Evolutionary conservation across 1,140 invertebrate species (phyloP).

Genomic region (Rhizoglyphus robini): DNA sequence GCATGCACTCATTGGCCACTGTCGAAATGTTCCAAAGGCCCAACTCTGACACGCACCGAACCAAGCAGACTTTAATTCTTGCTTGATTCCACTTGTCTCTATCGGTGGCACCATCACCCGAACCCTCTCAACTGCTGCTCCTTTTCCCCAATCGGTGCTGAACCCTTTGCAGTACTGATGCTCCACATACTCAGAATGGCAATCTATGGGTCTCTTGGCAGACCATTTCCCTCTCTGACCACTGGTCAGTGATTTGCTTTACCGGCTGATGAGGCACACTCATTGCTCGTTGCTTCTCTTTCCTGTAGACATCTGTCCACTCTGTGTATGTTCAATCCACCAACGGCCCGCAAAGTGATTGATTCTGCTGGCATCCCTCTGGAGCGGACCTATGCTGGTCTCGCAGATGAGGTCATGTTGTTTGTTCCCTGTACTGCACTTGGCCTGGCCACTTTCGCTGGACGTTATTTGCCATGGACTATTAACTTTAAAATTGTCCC

Average conservation of each 20-base stretch:
- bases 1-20: too few relatives aligned
- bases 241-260: neutral
- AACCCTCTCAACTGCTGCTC: too few relatives aligned
- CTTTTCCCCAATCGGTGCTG: too few relatives aligned
- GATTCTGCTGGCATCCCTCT: neutral
- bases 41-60: too few relatives aligned
- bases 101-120: too few relatives aligned
- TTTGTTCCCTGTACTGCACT: neutral
- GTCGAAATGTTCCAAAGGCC: too few relatives aligned
- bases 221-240: too few relatives aligned
- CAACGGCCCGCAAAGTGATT: neutral
- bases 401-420: neutral
- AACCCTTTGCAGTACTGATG: too few relatives aligned
- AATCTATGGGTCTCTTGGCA: too few relatives aligned
- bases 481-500: slow-evolving; percentile 7
- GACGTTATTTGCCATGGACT: neutral
- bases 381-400: neutral
- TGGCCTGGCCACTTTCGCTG: neutral
- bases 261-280: neutral
- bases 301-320: neutral
- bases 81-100: too few relatives aligned
- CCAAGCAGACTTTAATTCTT: too few relatives aligned
- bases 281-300: neutral
- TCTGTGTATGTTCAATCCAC: neutral
- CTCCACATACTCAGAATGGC: too few relatives aligned